Percentiles rank a stretch among this genome's conserved stretches.
Evolutionary conservation across 2,797 vertebrate genomes (phyloP).

Genomic region (Falco novaeseelandiae): DNA sequence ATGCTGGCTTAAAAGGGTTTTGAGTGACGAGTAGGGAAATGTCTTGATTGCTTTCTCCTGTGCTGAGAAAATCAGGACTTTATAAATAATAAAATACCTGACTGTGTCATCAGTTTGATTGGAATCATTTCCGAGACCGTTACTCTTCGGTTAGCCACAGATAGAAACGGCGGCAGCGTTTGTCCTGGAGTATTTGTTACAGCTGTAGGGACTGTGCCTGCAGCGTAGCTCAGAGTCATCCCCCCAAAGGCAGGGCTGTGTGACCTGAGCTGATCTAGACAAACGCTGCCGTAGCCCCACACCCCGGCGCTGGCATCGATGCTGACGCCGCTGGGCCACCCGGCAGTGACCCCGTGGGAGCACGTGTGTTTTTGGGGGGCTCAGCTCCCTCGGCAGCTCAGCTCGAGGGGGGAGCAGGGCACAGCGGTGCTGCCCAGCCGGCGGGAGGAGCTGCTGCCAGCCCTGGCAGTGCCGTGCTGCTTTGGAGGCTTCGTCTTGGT

Average conservation of each 20-base stretch:
- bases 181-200: neutral
- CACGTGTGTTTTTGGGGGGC: neutral
- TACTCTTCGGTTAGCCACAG: neutral
- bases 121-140: neutral
- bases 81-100: conserved; percentile 16
- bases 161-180: neutral
- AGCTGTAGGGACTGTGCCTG: neutral
- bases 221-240: neutral
- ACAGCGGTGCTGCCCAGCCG: neutral
- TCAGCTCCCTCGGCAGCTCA: rapidly evolving
- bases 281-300: neutral
- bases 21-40: neutral
- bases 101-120: neutral
- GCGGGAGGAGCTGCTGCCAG: rapidly evolving
- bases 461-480: neutral
- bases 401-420: neutral
- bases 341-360: neutral
- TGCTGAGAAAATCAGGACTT: neutral
- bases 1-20: neutral
- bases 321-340: neutral
- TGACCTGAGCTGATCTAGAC: neutral
- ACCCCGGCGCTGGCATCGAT: neutral
- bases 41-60: neutral
- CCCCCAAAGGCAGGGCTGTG: neutral
- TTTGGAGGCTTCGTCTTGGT: neutral